Conservation (phyloP, 2,113 vertebrate genomes). For the Aleadryas rufinucha region DNA sequence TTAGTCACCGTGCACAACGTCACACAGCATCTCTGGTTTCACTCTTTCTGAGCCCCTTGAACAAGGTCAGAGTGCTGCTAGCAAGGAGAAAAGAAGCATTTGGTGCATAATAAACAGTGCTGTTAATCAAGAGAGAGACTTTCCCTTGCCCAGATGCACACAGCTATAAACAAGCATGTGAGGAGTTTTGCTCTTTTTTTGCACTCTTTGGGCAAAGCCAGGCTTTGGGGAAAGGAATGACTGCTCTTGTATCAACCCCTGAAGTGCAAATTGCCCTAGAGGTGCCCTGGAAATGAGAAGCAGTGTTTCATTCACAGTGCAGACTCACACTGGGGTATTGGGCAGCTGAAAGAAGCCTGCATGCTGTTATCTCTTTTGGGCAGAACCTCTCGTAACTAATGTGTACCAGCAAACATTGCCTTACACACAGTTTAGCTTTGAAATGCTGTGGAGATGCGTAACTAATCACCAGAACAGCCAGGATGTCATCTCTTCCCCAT, state of each 20-base stretch:
- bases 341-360: background rate
- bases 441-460: background rate
- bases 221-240: background rate
- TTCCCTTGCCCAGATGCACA: background rate
- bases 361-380: background rate
- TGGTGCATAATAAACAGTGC: background rate
- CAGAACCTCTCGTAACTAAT: background rate
- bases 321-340: background rate
- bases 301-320: background rate
- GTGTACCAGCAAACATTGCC: background rate
- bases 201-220: background rate
- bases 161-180: background rate
- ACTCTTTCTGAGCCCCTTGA: background rate
- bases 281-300: background rate
- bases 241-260: background rate
- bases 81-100: background rate
- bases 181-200: background rate
- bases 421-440: background rate
- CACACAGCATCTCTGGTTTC: background rate
- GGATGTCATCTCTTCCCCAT: background rate
- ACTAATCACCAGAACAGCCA: background rate
- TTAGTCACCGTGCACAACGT: background rate
- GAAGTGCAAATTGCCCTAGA: background rate
- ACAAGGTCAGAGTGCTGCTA: background rate
- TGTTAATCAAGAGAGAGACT: background rate